Conservation (phyloP, 2,888 invertebrate genomes). For the Lasioglossum malachurum region DNA sequence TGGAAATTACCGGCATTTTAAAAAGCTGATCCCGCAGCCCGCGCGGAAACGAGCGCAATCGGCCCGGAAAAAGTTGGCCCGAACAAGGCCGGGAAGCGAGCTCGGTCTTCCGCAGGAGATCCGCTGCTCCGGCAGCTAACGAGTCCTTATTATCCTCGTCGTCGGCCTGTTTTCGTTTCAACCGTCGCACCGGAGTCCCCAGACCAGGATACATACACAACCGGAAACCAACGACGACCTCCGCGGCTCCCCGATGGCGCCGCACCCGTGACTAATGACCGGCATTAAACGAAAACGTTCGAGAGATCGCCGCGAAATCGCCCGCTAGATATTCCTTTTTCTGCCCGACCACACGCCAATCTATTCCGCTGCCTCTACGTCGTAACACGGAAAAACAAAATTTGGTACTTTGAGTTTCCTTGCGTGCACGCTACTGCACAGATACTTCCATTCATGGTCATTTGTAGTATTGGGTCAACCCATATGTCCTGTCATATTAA, state of each 20-base stretch:
- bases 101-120: constrained; percentile 40
- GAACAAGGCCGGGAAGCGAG: constrained; percentile 35
- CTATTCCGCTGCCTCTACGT: constrained; percentile 23
- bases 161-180: constrained; percentile 57
- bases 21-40: constrained; percentile 57
- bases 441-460: too few relatives aligned
- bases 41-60: constrained; percentile 54
- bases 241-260: constrained; percentile 39
- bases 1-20: constrained; percentile 64
- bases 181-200: neutral
- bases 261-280: constrained; percentile 61
- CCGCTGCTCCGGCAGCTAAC: constrained; percentile 49
- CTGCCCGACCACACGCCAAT: neutral
- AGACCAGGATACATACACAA: neutral
- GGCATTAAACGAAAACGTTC: constrained; percentile 61
- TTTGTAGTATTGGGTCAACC: too few relatives aligned
- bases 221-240: neutral
- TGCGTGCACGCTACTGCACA: neutral
- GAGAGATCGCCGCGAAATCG: neutral
- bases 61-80: constrained; percentile 49
- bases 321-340: constrained; percentile 15
- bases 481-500: too few relatives aligned
- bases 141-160: constrained; percentile 70
- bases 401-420: neutral
- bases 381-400: neutral